Percentiles rank a stretch among this genome's conserved stretches.
These are phyloP conservation scores for Chrysina gloriosa DNA, from an alignment of 2,888 invertebrate genomes.

Conservation along the genomic window DNA sequence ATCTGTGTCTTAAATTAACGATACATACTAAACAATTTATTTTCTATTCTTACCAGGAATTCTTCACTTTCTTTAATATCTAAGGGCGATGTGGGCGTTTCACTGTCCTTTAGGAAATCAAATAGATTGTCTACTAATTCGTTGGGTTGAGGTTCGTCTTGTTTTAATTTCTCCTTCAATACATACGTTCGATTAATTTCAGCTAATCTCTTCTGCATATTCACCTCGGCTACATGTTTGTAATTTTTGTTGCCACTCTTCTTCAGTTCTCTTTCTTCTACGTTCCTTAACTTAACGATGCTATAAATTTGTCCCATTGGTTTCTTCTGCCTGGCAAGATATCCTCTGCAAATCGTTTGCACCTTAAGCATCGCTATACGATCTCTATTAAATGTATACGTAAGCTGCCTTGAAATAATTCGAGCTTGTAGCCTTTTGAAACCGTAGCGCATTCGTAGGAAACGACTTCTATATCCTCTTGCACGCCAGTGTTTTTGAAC, in stretches of 20 bases:
- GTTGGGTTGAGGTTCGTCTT: conserved; percentile 60
- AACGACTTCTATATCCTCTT: conserved; percentile 77
- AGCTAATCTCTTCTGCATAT: conserved; percentile 76
- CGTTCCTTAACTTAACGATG: conserved; percentile 65
- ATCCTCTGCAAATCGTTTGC: conserved; percentile 84
- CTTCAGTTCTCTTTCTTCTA: conserved; percentile 72
- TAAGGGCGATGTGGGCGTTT: conserved; percentile 40
- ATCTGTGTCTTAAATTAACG: background rate
- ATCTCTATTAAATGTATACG: conserved; percentile 77
- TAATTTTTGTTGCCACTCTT: conserved; percentile 75
- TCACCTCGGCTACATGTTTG: conserved; percentile 75
- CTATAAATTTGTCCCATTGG: conserved; percentile 66
- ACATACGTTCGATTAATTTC: conserved; percentile 71
- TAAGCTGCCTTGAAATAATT: conserved; percentile 79
- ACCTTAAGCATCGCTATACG: conserved; percentile 76
- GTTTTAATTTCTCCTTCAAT: conserved; percentile 66
- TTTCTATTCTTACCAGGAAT: conserved; percentile 51
- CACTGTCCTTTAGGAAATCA: conserved; percentile 72
- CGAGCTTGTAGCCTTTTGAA: conserved; percentile 88
- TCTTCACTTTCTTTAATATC: conserved; percentile 50
- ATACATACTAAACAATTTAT: conserved; percentile 39
- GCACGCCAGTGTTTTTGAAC: conserved; percentile 89
- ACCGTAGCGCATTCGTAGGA: conserved; percentile 78
- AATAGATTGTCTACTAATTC: conserved; percentile 77
- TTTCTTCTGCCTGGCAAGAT: conserved; percentile 74